Evolutionary conservation across 2,797 vertebrate species (phyloP).

Genomic region (Carduelis carduelis): DNA sequence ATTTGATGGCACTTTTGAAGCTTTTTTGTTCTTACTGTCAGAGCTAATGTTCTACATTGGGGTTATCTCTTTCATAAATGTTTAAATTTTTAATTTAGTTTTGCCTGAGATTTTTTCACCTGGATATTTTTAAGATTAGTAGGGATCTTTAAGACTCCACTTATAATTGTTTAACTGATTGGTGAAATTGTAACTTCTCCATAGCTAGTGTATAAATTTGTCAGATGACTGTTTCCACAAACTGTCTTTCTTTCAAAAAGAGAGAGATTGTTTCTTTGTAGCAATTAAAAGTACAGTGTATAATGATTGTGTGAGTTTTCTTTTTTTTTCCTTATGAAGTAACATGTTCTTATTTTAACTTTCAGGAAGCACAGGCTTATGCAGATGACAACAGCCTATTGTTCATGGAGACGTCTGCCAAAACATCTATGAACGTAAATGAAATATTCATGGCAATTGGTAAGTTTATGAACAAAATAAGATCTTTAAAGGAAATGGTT

Average conservation of each 20-base stretch:
- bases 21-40: background rate
- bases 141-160: background rate
- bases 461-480: constrained; percentile 68
- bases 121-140: background rate
- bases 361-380: constrained; percentile 95
- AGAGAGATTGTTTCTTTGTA: background rate
- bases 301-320: background rate
- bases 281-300: background rate
- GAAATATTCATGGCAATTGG: constrained; percentile 99
- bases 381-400: constrained; percentile 99
- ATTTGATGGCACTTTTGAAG: background rate
- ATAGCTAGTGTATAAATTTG: background rate
- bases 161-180: background rate
- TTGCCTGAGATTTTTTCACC: background rate
- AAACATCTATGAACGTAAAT: constrained; percentile 98
- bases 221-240: background rate
- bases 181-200: background rate
- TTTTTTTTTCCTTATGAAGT: background rate
- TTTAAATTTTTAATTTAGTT: background rate
- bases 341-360: background rate
- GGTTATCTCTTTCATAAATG: background rate
- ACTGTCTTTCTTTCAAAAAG: background rate
- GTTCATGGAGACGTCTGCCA: constrained; percentile 99
- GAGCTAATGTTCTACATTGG: background rate
- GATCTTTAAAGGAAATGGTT: background rate